Conservation (phyloP, 92 coral and sea anemone genomes). For the Siderastrea siderea region DNA sequence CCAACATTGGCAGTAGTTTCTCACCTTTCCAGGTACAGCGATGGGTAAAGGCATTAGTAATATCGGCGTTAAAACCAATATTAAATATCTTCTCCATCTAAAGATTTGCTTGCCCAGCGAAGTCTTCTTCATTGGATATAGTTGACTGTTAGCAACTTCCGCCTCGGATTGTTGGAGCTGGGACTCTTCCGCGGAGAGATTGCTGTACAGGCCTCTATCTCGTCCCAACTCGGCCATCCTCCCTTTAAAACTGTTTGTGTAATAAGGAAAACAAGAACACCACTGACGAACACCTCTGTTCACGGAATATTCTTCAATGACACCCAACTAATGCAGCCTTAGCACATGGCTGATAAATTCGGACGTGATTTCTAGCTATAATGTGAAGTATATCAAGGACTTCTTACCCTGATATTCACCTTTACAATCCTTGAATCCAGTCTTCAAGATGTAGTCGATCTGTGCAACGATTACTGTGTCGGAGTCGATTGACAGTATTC, state of each 20-base stretch:
- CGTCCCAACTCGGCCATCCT: background rate
- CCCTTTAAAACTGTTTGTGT: background rate
- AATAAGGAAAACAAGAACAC: background rate
- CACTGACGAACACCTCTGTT: background rate
- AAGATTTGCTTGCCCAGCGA: constrained; percentile 32
- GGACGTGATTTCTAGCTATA: background rate
- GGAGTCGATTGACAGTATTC: background rate
- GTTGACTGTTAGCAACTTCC: background rate
- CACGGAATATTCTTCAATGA: background rate
- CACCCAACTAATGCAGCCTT: background rate
- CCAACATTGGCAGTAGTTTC: background rate
- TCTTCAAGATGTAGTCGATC: too few relatives aligned
- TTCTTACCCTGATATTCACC: background rate
- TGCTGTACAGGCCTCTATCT: background rate
- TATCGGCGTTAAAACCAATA: constrained; percentile 66
- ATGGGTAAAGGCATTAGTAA: constrained; percentile 72
- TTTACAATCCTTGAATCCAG: background rate
- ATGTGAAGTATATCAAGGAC: too few relatives aligned
- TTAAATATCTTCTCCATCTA: constrained; percentile 66
- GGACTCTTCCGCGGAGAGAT: background rate
- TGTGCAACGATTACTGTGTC: background rate
- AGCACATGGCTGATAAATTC: background rate
- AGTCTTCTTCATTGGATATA: background rate
- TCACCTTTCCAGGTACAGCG: constrained; percentile 66
- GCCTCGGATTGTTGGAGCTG: background rate